Evolutionary conservation across 2,888 invertebrate genomes (phyloP).

Genomic region (Smittia aterrima): DNA sequence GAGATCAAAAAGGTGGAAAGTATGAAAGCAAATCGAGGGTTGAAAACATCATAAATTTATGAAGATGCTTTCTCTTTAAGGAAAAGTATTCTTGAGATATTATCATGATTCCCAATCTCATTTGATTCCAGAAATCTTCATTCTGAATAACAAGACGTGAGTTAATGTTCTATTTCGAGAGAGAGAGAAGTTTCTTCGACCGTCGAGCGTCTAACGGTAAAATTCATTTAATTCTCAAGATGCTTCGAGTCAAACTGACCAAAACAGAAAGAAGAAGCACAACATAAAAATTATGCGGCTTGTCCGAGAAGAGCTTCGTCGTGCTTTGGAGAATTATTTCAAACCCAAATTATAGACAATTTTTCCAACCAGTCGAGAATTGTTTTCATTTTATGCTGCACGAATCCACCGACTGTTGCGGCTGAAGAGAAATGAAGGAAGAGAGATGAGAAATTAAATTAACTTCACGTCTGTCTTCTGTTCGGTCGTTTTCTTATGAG

Average conservation of each 20-base stretch:
- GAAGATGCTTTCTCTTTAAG: not conserved
- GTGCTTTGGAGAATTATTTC: slow-evolving; percentile 14
- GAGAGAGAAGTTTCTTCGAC: not conserved
- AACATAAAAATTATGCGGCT: slow-evolving; percentile 6
- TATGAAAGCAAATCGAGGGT: not conserved
- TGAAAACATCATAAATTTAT: slow-evolving; percentile 2
- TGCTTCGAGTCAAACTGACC: slow-evolving; percentile 5
- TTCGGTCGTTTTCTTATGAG: not conserved
- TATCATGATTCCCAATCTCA: not conserved
- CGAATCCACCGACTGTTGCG: slow-evolving; percentile 3
- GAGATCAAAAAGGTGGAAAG: slow-evolving; percentile 21
- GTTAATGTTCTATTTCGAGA: no score
- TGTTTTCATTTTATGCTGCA: not conserved
- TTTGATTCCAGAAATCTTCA: not conserved
- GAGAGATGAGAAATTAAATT: slow-evolving; percentile 11
- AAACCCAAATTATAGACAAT: slow-evolving; percentile 24
- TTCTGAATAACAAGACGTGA: no score
- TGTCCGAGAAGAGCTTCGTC: not conserved
- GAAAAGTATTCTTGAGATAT: not conserved
- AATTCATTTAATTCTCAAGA: not conserved
- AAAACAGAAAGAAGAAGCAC: not conserved
- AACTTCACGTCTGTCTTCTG: slow-evolving; percentile 19
- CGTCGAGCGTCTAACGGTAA: not conserved
- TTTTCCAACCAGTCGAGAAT: not conserved
- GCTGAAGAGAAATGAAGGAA: not conserved